phyloP scores from a whole-genome alignment of 2,888 invertebrate genomes.

The Drosophila setosimentum region DNA sequence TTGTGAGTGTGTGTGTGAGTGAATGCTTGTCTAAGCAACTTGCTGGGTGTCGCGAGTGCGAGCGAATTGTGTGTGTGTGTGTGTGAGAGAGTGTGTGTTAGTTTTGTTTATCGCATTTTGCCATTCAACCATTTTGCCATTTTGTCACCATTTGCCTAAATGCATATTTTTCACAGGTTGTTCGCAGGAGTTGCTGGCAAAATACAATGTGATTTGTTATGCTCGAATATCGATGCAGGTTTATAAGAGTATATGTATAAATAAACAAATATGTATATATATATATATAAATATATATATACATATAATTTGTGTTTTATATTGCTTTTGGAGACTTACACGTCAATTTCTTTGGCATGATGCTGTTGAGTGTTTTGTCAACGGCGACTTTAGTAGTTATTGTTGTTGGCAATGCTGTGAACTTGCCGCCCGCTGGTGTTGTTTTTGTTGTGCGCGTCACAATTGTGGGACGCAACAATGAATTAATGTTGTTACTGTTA shows the following conservation, averaged over 20 bases:
- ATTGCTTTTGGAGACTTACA: slow-evolving; percentile 59
- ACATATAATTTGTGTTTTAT: not conserved
- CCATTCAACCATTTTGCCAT: not conserved
- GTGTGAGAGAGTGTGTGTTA: not conserved
- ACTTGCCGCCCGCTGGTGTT: slow-evolving; percentile 54
- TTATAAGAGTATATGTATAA: not conserved
- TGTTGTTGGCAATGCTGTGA: slow-evolving; percentile 56
- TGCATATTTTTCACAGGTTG: not conserved
- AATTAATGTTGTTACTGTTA: slow-evolving; percentile 16
- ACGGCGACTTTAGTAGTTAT: slow-evolving; percentile 44
- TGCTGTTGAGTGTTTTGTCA: slow-evolving; percentile 62
- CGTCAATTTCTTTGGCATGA: slow-evolving; percentile 72
- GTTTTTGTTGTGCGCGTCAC: slow-evolving; percentile 47
- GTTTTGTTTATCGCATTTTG: not conserved
- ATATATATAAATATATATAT: not conserved
- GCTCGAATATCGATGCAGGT: not conserved
- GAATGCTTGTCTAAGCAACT: not conserved
- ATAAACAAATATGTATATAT: too few species aligned
- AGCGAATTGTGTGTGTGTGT: not conserved
- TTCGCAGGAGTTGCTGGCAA: not conserved
- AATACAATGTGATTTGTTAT: not conserved
- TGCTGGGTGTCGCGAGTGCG: not conserved
- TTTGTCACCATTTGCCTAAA: not conserved
- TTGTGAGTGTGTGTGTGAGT: not conserved
- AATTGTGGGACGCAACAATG: slow-evolving; percentile 41